Evolutionary conservation across 2,797 vertebrate genomes (phyloP).

Genomic region (Cacajao melanocephalus): DNA sequence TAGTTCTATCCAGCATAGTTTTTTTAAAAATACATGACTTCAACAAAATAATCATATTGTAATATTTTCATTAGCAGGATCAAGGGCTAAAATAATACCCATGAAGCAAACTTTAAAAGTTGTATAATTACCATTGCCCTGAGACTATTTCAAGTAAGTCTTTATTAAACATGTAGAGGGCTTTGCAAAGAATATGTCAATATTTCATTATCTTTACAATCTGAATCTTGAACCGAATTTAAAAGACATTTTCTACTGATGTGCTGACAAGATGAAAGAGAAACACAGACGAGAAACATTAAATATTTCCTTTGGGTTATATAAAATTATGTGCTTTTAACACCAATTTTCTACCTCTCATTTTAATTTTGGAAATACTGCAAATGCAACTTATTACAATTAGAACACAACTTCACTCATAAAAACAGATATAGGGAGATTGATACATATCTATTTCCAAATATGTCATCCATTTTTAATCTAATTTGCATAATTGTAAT

Average conservation of each 20-base stretch:
- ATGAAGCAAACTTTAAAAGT: constrained; percentile 23
- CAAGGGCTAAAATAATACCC: constrained; percentile 27
- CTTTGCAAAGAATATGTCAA: constrained; percentile 12
- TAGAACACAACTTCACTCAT: constrained; percentile 35
- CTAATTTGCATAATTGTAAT: constrained; percentile 66
- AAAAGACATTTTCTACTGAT: constrained; percentile 56
- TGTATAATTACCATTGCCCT: not conserved
- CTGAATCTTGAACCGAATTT: constrained; percentile 48
- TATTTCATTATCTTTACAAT: constrained; percentile 62
- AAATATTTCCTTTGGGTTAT: constrained; percentile 50
- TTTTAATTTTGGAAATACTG: constrained; percentile 53
- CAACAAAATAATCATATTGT: constrained; percentile 26
- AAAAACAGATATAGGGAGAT: constrained; percentile 42
- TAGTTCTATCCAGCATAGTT: not conserved
- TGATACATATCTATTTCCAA: constrained; percentile 59
- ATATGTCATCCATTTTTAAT: constrained; percentile 52
- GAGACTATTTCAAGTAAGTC: constrained; percentile 29
- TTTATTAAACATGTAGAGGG: constrained; percentile 33
- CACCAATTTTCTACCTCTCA: constrained; percentile 53
- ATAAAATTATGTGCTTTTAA: constrained; percentile 43
- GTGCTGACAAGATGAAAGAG: constrained; percentile 58
- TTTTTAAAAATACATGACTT: not conserved
- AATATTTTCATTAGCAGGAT: not conserved
- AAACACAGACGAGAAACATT: constrained; percentile 31
- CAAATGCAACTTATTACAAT: constrained; percentile 45